Conservation (phyloP, 2,888 invertebrate genomes). For the Pheosia tremula region DNA sequence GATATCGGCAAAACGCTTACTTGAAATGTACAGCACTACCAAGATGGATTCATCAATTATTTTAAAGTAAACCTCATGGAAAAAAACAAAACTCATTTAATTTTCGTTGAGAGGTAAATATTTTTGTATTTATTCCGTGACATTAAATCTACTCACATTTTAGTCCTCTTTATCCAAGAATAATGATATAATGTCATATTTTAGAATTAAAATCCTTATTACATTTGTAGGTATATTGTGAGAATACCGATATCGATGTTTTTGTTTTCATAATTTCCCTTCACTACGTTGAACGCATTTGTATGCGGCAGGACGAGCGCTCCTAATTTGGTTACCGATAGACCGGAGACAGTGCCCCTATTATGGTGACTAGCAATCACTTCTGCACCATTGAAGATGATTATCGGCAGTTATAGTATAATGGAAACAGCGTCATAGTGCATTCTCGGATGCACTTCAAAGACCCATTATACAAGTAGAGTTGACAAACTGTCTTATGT, state of each 20-base stretch:
- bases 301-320: slow-evolving; percentile 49
- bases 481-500: slow-evolving; percentile 27
- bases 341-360: slow-evolving; percentile 30
- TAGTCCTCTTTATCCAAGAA: too few species aligned
- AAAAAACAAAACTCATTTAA: too few species aligned
- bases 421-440: slow-evolving; percentile 17
- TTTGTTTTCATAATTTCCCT: too few species aligned
- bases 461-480: slow-evolving; percentile 12
- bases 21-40: neutral
- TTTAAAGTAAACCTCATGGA: too few species aligned
- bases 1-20: neutral
- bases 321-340: slow-evolving; percentile 56
- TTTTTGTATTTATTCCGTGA: too few species aligned
- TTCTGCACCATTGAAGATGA: slow-evolving; percentile 26
- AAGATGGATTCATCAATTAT: too few species aligned
- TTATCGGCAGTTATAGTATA: slow-evolving; percentile 25
- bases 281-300: slow-evolving; percentile 30
- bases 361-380: slow-evolving; percentile 32
- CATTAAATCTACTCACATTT: too few species aligned
- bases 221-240: neutral
- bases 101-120: too few species aligned
- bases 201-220: too few species aligned
- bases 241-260: neutral
- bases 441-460: slow-evolving; percentile 12
- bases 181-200: too few species aligned